Conservation (phyloP, 2,888 invertebrate species). For the Seira sanloemensis region DNA sequence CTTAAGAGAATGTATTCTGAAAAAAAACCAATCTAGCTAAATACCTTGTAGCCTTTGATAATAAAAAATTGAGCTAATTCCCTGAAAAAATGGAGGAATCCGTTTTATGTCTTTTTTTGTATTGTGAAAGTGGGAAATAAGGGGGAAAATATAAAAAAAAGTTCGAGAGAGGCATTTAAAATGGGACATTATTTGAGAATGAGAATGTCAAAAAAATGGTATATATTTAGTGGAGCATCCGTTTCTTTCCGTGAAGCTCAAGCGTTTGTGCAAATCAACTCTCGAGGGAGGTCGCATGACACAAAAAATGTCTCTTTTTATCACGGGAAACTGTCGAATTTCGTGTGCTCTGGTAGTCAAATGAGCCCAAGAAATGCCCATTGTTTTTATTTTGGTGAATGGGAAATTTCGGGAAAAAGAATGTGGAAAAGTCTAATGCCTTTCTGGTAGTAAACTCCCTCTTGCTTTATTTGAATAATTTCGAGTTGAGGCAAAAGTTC, state of each 20-base stretch:
- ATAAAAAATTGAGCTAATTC: slow-evolving; percentile 11
- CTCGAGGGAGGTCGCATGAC: slow-evolving; percentile 71
- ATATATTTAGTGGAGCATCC: not conserved
- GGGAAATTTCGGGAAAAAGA: too few species aligned
- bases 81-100: slow-evolving; percentile 18
- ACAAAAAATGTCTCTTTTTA: slow-evolving; percentile 73
- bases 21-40: slow-evolving; percentile 54
- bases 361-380: slow-evolving; percentile 30
- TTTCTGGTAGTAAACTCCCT: slow-evolving; percentile 51
- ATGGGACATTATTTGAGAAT: slow-evolving; percentile 50
- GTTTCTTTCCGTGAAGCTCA: slow-evolving; percentile 26
- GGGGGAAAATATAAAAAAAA: not conserved
- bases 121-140: slow-evolving; percentile 22
- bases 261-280: slow-evolving; percentile 65
- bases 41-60: slow-evolving; percentile 25
- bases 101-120: slow-evolving; percentile 43
- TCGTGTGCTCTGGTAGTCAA: slow-evolving; percentile 67
- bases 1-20: slow-evolving; percentile 58
- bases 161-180: slow-evolving; percentile 25
- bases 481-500: slow-evolving; percentile 51
- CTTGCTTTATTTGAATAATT: slow-evolving; percentile 55
- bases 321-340: slow-evolving; percentile 74
- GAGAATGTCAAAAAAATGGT: slow-evolving; percentile 7
- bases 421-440: too few species aligned
- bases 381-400: too few species aligned